Base-by-base conservation (phyloP, 2,888 invertebrate genomes). In the Hydrotaea diabolus region DNA sequence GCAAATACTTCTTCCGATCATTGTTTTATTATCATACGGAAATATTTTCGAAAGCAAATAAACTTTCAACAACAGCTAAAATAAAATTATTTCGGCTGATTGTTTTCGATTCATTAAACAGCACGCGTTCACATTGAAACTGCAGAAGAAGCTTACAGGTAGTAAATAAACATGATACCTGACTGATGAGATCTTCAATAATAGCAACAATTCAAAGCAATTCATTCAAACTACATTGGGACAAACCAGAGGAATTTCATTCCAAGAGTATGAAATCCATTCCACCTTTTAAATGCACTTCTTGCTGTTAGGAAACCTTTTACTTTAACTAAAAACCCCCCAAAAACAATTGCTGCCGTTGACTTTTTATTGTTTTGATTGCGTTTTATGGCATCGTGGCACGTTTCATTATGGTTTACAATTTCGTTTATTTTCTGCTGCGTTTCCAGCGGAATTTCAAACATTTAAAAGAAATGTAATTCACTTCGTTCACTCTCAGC, bases 91-190 rank as follows among this genome's bases (percentile, higher is more conserved):
- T 19, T 55, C 8, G 31, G 31, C 49, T 19, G 72, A 55, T 17
- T 55, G 46, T 69, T 71, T 39, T 36, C 13, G 36, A 39, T 55
- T 36, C 36, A 64, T 36, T 36, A 73, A 73, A 57, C 39, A 73
- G 73, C 73, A 73, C 73, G 73, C 59, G 72, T 57, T 23, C 23
- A 71, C 15, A 69, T 46, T n/a, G n/a, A n/a, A 46, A 43, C 39
- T 21, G 36, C n/a, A 46, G 5, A 57, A 26, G n/a, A 53, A 7
- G 19, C 9, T 31, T 55, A 19, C 0, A 9, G 39, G 31, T 15
- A 2, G 31, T 11, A 73, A 31, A 36, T 19, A 55, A 73, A 57
- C 39, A 59, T 59, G 73, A 73, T 57, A 57, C 19, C 49, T 23
- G 59, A 11, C 59, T 15, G 26, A 59, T 26, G 59, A 59, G 11